These are phyloP conservation scores for Luehdorfia chinensis DNA, from an alignment of 1,140 invertebrate species.

Conservation along the genomic window DNA sequence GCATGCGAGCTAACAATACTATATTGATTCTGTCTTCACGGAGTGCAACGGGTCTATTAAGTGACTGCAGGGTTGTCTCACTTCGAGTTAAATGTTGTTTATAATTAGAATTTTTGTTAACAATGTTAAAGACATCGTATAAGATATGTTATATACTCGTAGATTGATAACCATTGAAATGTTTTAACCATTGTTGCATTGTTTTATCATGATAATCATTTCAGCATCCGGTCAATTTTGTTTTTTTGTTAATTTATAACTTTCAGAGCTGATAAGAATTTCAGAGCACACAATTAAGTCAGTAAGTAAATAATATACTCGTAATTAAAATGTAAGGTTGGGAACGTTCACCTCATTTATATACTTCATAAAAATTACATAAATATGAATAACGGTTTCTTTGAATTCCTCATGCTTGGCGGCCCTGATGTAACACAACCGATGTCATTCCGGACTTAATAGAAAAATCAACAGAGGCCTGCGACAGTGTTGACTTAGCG, in stretches of 20 bases:
- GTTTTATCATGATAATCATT: too few species aligned
- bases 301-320: too few species aligned
- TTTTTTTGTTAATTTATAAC: too few species aligned
- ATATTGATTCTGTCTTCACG: slow-evolving; percentile 7
- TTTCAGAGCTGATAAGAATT: too few species aligned
- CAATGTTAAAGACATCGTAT: too few species aligned
- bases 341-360: too few species aligned
- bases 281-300: too few species aligned
- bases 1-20: slow-evolving; percentile 1
- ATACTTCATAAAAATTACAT: too few species aligned
- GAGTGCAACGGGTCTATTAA: slow-evolving; percentile 13
- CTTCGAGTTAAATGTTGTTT: not conserved
- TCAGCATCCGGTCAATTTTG: too few species aligned
- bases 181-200: not conserved
- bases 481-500: slow-evolving; percentile 29
- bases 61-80: slow-evolving; percentile 4
- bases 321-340: too few species aligned
- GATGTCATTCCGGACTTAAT: slow-evolving; percentile 36
- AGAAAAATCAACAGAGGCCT: slow-evolving; percentile 46
- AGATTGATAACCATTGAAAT: not conserved
- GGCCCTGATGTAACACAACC: slow-evolving; percentile 9
- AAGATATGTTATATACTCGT: too few species aligned
- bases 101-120: too few species aligned
- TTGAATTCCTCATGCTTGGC: not conserved
- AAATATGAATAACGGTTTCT: not conserved